Evolutionary conservation across 2,888 invertebrate genomes (phyloP).

Genomic region (Muschampia plurimacula): DNA sequence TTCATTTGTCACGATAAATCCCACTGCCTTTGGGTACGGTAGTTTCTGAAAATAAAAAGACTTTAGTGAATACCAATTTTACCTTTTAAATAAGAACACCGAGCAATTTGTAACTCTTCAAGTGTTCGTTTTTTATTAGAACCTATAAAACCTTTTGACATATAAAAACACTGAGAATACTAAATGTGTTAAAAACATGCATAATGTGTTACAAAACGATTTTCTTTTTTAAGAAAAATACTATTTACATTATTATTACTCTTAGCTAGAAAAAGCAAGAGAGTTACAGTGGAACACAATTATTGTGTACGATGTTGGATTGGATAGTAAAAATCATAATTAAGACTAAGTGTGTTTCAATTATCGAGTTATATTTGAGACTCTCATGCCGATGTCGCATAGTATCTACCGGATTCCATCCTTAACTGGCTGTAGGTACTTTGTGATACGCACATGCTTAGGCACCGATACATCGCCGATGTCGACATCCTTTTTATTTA

Average conservation of each 20-base stretch:
- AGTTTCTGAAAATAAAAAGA: slow-evolving; percentile 85
- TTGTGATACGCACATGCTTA: neutral
- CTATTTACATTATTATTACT: too few species aligned
- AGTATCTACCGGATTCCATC: slow-evolving; percentile 9
- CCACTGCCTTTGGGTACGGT: slow-evolving; percentile 94
- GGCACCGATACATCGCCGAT: neutral
- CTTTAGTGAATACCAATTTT: neutral
- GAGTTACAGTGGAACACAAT: neutral
- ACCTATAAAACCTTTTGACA: too few species aligned
- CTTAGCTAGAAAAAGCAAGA: neutral
- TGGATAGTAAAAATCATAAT: slow-evolving; percentile 10
- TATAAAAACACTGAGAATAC: too few species aligned
- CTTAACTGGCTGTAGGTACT: neutral
- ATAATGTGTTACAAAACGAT: too few species aligned
- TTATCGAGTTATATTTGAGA: slow-evolving; percentile 42
- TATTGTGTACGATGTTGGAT: neutral
- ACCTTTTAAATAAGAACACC: too few species aligned
- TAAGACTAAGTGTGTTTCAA: slow-evolving; percentile 16
- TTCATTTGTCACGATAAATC: slow-evolving; percentile 98
- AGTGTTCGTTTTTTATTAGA: too few species aligned
- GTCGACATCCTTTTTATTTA: neutral
- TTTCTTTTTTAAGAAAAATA: too few species aligned
- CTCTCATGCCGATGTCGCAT: slow-evolving; percentile 22
- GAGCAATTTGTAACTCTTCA: too few species aligned
- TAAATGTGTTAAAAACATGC: too few species aligned